A percentile compares a stretch with the other conserved stretches of the same genome.
Conservation (phyloP, 2,113 vertebrate genomes). For the human (Homo sapiens) region GRCh38 chr9:128252001-128252500, state of each 20-base stretch:
- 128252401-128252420: not conserved
- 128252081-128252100: not conserved
- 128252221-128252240: not conserved
- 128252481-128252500: not conserved
- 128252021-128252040: not conserved
- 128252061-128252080: not conserved
- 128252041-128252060: not conserved
- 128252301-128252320: not conserved
- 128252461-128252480: not conserved
- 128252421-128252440: not conserved
- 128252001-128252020: not conserved
- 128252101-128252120: not conserved
- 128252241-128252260: not conserved
- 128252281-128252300: not conserved
- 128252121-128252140: slow-evolving; percentile 19
- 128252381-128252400: not conserved
- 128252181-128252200: not conserved
- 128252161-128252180: not conserved
- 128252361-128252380: not conserved
- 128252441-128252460: not conserved
- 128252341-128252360: not conserved
- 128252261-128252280: not conserved
- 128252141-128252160: not conserved
- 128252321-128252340: not conserved
- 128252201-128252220: not conserved